Conservation (phyloP, 1,140 invertebrate species). For the Teleopsis dalmanni region DNA sequence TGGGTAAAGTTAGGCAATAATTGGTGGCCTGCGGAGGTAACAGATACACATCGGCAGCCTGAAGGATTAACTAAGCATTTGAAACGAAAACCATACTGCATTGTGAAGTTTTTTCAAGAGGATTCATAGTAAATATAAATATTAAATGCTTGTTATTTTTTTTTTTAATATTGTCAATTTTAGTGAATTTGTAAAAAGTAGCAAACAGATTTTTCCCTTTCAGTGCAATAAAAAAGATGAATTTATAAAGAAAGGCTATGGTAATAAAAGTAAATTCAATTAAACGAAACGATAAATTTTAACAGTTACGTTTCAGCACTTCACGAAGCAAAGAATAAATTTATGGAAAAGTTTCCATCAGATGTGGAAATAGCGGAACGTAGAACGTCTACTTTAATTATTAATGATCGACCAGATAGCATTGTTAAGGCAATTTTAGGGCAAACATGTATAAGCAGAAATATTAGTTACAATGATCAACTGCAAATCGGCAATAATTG, state of each 20-base stretch:
- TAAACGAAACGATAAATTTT: background rate
- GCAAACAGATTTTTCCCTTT: conserved; percentile 64
- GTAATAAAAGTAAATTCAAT: conserved; percentile 48
- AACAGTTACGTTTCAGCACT: conserved; percentile 8
- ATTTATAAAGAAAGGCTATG: conserved; percentile 70
- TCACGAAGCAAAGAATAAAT: conserved; percentile 48
- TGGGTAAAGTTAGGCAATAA: conserved; percentile 71
- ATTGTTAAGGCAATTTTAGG: conserved; percentile 15
- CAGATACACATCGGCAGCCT: conserved; percentile 50
- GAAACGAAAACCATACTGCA: conserved; percentile 62
- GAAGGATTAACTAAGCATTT: conserved; percentile 56
- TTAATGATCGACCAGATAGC: conserved; percentile 16
- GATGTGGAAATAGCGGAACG: conserved; percentile 63
- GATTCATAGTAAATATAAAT: conserved; percentile 61
- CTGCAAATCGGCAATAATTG: background rate
- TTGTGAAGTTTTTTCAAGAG: conserved; percentile 77
- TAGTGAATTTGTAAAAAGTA: conserved; percentile 70
- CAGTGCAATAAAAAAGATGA: conserved; percentile 68
- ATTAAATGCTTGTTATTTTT: conserved; percentile 20
- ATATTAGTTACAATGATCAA: conserved; percentile 7
- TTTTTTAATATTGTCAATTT: conserved; percentile 31
- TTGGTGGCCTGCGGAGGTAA: conserved; percentile 75
- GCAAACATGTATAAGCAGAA: conserved; percentile 2
- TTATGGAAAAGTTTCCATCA: conserved; percentile 67
- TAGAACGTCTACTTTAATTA: conserved; percentile 43